phyloP scores from a whole-genome alignment of 2,113 vertebrate species.

The Nerophis lumbriciformis region DNA sequence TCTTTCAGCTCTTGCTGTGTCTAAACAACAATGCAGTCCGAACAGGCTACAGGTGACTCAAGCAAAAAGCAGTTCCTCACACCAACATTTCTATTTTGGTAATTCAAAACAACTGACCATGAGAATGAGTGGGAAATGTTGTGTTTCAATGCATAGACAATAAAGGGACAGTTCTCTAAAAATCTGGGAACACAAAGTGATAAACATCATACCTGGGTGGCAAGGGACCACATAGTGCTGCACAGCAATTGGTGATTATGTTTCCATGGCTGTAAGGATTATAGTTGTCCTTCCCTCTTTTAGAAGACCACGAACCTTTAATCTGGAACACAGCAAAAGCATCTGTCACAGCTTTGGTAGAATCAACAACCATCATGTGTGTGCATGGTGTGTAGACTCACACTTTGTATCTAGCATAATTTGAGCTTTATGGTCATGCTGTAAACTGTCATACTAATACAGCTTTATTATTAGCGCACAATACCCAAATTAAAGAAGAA shows the following conservation, averaged over 20 bases:
- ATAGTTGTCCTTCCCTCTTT: constrained; percentile 97
- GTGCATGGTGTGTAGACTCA: background rate
- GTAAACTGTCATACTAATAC: background rate
- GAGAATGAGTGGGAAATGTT: background rate
- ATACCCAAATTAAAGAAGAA: background rate
- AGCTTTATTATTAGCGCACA: background rate
- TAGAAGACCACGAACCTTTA: constrained; percentile 98
- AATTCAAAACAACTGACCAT: constrained; percentile 22
- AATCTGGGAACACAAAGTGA: background rate
- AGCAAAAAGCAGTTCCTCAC: constrained; percentile 28
- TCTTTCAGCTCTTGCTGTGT: constrained; percentile 24
- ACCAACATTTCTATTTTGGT: constrained; percentile 35
- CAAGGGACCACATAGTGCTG: constrained; percentile 91
- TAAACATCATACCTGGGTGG: constrained; percentile 83
- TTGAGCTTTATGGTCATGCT: background rate
- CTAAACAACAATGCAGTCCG: constrained; percentile 32
- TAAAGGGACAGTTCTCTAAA: background rate
- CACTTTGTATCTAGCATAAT: background rate
- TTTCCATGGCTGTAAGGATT: constrained; percentile 97
- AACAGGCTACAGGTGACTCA: constrained; percentile 38
- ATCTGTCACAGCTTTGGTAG: constrained; percentile 3
- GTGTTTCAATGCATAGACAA: background rate
- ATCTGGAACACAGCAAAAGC: constrained; percentile 75
- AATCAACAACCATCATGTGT: background rate
- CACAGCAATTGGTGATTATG: constrained; percentile 93